phyloP scores from a whole-genome alignment of 2,797 vertebrate genomes.

The Hipposideros larvatus region DNA sequence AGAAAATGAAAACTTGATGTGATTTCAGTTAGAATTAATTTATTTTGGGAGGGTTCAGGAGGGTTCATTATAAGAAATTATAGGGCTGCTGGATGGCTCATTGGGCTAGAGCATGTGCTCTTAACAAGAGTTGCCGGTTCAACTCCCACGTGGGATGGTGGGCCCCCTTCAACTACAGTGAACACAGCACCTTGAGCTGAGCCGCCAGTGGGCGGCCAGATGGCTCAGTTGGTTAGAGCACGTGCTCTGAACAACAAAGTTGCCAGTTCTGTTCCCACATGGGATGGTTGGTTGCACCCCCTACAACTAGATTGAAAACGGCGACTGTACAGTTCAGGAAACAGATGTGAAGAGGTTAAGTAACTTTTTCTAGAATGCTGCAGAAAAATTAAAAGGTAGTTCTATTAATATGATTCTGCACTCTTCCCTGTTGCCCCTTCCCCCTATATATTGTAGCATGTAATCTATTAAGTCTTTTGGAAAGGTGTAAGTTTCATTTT shows the following conservation, averaged over 20 bases:
- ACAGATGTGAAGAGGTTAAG: not conserved
- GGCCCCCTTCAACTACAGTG: too few species aligned
- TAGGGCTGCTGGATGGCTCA: too few species aligned
- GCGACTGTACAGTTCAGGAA: not conserved
- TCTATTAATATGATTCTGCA: not conserved
- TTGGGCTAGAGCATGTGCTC: too few species aligned
- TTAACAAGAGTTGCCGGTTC: too few species aligned
- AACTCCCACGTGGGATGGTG: too few species aligned
- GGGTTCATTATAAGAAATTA: not conserved
- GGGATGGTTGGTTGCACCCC: too few species aligned
- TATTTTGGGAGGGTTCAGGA: not conserved
- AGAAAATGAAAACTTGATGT: slow-evolving; percentile 10
- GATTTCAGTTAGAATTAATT: not conserved
- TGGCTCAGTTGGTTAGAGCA: too few species aligned
- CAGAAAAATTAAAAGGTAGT: slow-evolving; percentile 19
- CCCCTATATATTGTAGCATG: not conserved
- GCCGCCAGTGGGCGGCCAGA: too few species aligned
- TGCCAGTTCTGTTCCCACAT: too few species aligned
- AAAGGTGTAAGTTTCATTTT: slow-evolving; percentile 51
- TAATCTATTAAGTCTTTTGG: slow-evolving; percentile 48
- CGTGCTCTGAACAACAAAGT: too few species aligned
- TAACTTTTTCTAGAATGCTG: slow-evolving; percentile 11
- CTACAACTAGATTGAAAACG: too few species aligned
- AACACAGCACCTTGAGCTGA: too few species aligned
- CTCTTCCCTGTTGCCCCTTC: not conserved